Conservation (phyloP, 2,797 vertebrate species). For the Dermochelys coriacea region DNA sequence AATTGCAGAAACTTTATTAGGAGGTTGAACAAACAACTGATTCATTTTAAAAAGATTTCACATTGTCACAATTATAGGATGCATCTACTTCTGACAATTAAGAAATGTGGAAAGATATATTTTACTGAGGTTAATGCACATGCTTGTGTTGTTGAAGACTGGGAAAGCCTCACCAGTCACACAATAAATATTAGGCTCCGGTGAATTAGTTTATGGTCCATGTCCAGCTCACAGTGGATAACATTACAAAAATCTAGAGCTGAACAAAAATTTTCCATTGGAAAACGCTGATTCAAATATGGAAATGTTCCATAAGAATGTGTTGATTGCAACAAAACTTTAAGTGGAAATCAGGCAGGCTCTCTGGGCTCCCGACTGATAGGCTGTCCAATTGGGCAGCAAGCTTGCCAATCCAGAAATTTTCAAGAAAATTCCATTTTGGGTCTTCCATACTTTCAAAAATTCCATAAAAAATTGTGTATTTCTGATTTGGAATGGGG, state of each 20-base stretch:
- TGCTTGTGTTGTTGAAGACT: background rate
- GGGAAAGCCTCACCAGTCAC: background rate
- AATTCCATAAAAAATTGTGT: background rate
- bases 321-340: background rate
- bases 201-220: background rate
- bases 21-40: background rate
- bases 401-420: background rate
- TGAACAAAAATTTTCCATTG: background rate
- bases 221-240: background rate
- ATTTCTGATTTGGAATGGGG: background rate
- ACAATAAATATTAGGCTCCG: background rate
- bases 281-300: background rate
- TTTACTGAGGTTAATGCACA: background rate
- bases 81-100: background rate
- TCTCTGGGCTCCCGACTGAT: background rate
- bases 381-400: background rate
- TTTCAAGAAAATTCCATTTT: background rate
- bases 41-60: background rate
- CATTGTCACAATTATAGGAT: background rate
- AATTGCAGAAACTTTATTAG: background rate
- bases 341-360: background rate
- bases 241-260: background rate
- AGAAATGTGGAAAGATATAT: background rate
- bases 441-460: background rate
- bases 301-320: background rate